Percentiles rank a stretch among this genome's conserved stretches.
Evolutionary conservation across 2,113 vertebrate genomes (phyloP).

Genomic region (Xenopus tropicalis): DNA sequence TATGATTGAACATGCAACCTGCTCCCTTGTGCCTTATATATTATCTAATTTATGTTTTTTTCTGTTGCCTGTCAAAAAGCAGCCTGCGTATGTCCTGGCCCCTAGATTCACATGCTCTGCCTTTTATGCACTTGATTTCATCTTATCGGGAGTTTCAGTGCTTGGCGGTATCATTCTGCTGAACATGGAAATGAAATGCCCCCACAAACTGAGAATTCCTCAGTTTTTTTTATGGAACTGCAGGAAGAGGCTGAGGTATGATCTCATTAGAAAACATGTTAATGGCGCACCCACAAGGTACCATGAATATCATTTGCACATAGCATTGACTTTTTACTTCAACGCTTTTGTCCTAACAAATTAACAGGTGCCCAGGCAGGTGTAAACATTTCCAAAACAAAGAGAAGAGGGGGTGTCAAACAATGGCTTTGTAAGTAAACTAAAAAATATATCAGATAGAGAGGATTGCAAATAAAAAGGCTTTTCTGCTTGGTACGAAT

Average conservation of each 20-base stretch:
- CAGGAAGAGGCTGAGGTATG: background rate
- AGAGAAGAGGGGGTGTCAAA: background rate
- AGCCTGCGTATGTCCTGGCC: background rate
- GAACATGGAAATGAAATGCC: background rate
- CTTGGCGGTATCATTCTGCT: background rate
- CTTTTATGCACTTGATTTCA: background rate
- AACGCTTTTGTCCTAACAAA: background rate
- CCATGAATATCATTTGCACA: conserved; percentile 17
- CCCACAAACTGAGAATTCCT: background rate
- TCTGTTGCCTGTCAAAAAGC: too few relatives aligned
- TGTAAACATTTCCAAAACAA: background rate
- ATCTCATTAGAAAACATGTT: background rate
- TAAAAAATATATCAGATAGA: background rate
- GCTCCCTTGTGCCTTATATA: too few relatives aligned
- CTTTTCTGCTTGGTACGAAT: too few relatives aligned
- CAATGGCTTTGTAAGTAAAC: background rate
- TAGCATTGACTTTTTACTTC: background rate
- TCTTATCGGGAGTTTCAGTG: background rate
- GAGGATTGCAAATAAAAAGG: too few relatives aligned
- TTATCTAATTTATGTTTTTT: too few relatives aligned
- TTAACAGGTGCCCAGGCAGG: conserved; percentile 7
- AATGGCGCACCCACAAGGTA: conserved; percentile 11
- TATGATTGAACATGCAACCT: too few relatives aligned
- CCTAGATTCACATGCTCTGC: conserved; percentile 10
- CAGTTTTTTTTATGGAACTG: background rate